Evolutionary conservation across 2,113 vertebrate species (phyloP).

Genomic region (Climacteris rufus): DNA sequence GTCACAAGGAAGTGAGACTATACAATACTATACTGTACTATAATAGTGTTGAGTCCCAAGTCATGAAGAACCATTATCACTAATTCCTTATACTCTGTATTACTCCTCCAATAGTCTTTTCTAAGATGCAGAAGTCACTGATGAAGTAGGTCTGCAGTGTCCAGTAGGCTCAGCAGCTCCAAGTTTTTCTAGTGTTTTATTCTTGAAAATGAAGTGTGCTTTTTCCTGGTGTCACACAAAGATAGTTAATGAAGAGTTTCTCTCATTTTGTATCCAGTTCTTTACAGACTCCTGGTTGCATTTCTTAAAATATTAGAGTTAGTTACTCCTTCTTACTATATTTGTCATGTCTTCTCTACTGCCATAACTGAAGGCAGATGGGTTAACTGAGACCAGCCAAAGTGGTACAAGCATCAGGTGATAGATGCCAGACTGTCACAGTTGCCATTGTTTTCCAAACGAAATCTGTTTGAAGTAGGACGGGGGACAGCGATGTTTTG

Average conservation of each 20-base stretch:
- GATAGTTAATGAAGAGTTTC: background rate
- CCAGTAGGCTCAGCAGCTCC: background rate
- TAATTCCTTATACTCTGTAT: background rate
- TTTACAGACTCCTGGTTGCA: background rate
- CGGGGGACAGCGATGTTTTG: background rate
- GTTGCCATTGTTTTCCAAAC: background rate
- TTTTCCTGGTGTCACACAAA: background rate
- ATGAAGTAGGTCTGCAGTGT: background rate
- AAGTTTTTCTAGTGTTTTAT: background rate
- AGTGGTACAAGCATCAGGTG: background rate
- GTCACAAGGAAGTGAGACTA: background rate
- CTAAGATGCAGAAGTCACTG: background rate
- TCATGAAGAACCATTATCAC: fast-evolving
- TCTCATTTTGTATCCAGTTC: background rate
- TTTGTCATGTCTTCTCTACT: background rate
- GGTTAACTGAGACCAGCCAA: background rate
- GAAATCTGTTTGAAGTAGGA: background rate
- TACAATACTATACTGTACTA: too few relatives aligned
- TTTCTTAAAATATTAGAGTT: background rate
- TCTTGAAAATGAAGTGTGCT: background rate
- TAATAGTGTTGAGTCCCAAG: background rate
- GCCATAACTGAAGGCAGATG: background rate
- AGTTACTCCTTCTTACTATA: background rate
- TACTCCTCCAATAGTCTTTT: background rate
- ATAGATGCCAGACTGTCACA: background rate